phyloP scores from a whole-genome alignment of 2,797 vertebrate species.

The Thunnus albacares region DNA sequence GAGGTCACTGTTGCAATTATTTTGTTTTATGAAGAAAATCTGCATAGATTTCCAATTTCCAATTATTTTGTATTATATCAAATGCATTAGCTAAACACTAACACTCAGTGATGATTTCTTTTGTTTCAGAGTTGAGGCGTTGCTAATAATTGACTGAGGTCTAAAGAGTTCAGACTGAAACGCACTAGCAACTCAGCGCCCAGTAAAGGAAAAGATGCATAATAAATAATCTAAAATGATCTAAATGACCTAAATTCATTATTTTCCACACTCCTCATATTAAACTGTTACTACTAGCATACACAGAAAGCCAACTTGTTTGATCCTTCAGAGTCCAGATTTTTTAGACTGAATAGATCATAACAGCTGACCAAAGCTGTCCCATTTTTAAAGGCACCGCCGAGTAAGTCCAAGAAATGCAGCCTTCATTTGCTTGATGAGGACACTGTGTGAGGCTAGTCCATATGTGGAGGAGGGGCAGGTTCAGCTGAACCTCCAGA shows the following conservation, averaged over 20 bases:
- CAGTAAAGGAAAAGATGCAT: not conserved
- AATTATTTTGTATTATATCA: not conserved
- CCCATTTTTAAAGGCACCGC: no score
- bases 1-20: not conserved
- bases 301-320: not conserved
- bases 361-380: no score
- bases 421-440: no score
- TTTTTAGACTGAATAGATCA: not conserved
- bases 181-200: no score
- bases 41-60: not conserved
- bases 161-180: no score
- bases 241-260: not conserved
- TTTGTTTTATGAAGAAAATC: conserved; percentile 6
- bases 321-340: not conserved
- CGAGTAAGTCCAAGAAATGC: no score
- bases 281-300: not conserved
- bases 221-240: not conserved
- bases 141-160: conserved; percentile 7
- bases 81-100: conserved; percentile 1
- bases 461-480: no score
- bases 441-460: no score
- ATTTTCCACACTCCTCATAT: not conserved
- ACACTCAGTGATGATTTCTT: conserved; percentile 4
- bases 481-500: no score
- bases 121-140: conserved; percentile 5